phyloP scores from a whole-genome alignment of 2,888 invertebrate species.

The Gastracanthus pulcherrimus region DNA sequence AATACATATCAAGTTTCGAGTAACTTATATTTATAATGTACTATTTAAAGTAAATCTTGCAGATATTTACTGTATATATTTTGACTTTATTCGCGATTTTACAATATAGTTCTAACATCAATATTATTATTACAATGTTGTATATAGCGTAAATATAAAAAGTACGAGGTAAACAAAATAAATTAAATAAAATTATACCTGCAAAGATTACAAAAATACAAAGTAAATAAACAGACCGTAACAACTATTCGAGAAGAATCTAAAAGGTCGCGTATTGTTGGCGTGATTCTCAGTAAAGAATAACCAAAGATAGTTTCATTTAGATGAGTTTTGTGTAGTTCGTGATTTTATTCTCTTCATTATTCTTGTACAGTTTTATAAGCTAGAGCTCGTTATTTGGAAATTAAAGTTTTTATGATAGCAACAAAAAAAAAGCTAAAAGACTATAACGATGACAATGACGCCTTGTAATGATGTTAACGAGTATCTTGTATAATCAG shows the following conservation, averaged over 20 bases:
- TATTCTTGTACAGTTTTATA: constrained; percentile 21
- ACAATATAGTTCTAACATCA: too few relatives aligned
- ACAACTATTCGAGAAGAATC: background rate
- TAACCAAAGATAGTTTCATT: constrained; percentile 1
- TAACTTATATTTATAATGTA: too few relatives aligned
- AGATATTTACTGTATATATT: too few relatives aligned
- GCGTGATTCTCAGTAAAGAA: constrained; percentile 16
- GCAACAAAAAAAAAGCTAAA: constrained; percentile 10
- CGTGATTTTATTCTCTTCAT: background rate
- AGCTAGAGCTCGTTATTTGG: constrained; percentile 9
- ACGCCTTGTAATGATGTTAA: constrained; percentile 49
- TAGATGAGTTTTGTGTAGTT: background rate
- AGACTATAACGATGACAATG: constrained; percentile 44
- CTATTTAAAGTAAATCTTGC: too few relatives aligned
- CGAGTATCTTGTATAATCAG: constrained; percentile 60
- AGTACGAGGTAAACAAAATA: too few relatives aligned
- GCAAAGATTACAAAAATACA: too few relatives aligned
- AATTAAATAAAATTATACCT: too few relatives aligned
- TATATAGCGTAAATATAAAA: too few relatives aligned
- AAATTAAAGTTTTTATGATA: constrained; percentile 22
- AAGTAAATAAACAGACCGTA: background rate
- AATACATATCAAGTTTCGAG: too few relatives aligned
- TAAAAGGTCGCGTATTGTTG: background rate
- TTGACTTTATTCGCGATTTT: too few relatives aligned
- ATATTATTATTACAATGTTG: too few relatives aligned